Percentiles rank a stretch among this genome's conserved stretches.
Conservation (phyloP, 2,888 invertebrate species). For the Colostygia pectinataria region DNA sequence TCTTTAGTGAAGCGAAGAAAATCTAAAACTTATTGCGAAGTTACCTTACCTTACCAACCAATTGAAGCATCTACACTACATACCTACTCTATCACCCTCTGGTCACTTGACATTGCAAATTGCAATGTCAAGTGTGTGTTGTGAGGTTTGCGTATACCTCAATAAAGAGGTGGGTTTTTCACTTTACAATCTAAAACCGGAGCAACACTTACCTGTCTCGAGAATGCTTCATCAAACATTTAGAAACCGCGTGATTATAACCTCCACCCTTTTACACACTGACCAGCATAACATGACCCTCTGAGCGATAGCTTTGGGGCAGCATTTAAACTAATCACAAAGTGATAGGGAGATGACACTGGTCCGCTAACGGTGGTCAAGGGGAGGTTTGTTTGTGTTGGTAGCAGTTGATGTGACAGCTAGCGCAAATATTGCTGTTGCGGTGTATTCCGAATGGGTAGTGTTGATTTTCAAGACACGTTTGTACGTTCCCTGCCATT, state of each 20-base stretch:
- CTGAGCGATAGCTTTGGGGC: slow-evolving; percentile 26
- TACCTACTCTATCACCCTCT: no score
- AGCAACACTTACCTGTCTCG: slow-evolving; percentile 13
- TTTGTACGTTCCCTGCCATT: background rate
- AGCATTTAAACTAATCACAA: slow-evolving; percentile 30
- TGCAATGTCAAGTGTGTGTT: no score
- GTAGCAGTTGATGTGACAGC: slow-evolving; percentile 26
- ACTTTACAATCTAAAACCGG: background rate
- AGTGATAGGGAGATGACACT: slow-evolving; percentile 30
- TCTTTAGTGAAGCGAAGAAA: no score
- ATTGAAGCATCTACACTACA: no score
- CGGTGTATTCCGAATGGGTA: background rate
- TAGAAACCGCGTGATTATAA: slow-evolving; percentile 16
- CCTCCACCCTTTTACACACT: slow-evolving; percentile 13
- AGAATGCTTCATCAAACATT: slow-evolving; percentile 22
- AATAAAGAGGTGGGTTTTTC: no score
- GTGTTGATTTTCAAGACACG: background rate
- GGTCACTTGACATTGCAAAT: no score
- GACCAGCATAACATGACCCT: slow-evolving; percentile 24
- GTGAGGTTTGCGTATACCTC: no score
- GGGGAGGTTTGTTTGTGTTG: slow-evolving; percentile 29
- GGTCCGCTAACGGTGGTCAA: slow-evolving; percentile 32
- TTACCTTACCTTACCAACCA: no score
- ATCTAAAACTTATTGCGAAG: no score
- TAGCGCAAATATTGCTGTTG: slow-evolving; percentile 13